A percentile compares a stretch with the other conserved stretches of the same genome.
Conservation (phyloP, 2,113 vertebrate species). For the Poicephalus meyeri region DNA sequence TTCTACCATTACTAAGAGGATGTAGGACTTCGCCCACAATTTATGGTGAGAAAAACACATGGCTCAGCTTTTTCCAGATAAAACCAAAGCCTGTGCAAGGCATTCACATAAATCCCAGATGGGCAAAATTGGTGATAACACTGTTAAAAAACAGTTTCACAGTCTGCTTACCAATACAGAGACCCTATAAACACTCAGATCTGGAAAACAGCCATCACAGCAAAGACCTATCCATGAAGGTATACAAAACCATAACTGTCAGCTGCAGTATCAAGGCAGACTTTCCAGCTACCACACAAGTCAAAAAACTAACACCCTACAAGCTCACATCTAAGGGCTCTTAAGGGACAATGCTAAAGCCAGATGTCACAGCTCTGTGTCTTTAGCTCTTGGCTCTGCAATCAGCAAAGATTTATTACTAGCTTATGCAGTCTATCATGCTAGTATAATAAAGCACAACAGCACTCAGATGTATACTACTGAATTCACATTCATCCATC, state of each 20-base stretch:
- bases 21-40: neutral
- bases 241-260: neutral
- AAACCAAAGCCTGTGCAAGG: neutral
- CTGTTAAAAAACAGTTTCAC: neutral
- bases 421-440: neutral
- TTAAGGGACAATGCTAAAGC: neutral
- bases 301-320: neutral
- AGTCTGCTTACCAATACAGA: neutral
- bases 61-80: neutral
- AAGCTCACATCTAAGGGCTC: neutral
- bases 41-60: neutral
- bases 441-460: neutral
- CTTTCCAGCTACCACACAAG: neutral
- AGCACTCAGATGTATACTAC: neutral
- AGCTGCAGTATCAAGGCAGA: neutral
- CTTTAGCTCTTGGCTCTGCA: neutral
- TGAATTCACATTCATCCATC: neutral
- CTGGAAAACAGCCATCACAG: neutral
- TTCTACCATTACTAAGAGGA: neutral
- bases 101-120: neutral
- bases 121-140: neutral
- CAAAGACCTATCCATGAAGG: neutral
- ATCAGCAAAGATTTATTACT: neutral
- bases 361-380: neutral
- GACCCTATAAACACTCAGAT: neutral